Conservation (phyloP, 2,113 vertebrate species). For the Chloroceryle aenea region DNA sequence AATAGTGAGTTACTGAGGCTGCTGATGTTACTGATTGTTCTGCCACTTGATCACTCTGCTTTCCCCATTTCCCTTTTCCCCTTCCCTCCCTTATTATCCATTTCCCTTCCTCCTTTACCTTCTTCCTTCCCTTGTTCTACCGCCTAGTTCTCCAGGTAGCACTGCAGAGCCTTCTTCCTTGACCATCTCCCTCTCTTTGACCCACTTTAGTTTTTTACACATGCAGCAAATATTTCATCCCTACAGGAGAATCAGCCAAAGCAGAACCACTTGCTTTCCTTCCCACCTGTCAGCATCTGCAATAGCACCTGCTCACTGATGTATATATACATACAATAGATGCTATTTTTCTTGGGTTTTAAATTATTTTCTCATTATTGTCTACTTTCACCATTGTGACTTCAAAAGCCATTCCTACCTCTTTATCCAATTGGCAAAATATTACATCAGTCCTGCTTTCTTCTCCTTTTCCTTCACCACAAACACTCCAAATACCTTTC, state of each 20-base stretch:
- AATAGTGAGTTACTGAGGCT: neutral
- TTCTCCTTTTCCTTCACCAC: neutral
- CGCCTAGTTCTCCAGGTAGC: neutral
- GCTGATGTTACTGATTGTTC: neutral
- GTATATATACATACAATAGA: accelerated
- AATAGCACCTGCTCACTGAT: neutral
- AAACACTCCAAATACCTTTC: neutral
- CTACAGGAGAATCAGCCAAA: neutral
- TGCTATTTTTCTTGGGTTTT: neutral
- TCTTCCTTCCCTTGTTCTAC: neutral
- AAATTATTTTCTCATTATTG: neutral
- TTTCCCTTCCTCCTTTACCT: neutral
- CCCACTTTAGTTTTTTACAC: neutral
- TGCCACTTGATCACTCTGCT: neutral
- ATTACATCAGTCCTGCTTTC: neutral
- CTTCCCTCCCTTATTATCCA: neutral
- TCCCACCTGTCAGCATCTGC: neutral
- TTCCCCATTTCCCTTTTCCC: no score
- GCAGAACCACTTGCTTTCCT: neutral
- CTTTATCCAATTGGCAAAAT: neutral
- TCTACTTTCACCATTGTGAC: neutral
- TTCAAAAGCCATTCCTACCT: neutral
- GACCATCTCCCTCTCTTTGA: neutral
- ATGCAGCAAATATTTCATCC: neutral
- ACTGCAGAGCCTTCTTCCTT: neutral